These are phyloP conservation scores for Lampris incognitus DNA, from an alignment of 2,113 vertebrate species.

Conservation along the genomic window DNA sequence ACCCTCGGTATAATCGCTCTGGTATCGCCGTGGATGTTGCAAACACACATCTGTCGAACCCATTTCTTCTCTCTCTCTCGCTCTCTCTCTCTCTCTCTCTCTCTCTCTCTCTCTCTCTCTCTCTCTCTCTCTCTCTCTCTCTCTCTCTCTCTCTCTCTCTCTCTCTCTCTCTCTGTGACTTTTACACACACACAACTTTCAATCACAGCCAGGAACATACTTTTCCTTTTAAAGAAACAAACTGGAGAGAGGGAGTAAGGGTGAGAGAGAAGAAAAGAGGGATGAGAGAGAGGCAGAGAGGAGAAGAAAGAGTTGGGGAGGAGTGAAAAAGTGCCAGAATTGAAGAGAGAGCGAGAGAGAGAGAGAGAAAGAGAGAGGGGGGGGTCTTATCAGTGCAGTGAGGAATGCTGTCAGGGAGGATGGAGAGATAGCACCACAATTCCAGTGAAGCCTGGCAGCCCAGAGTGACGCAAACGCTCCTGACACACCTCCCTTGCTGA, in stretches of 20 bases:
- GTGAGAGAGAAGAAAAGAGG: not conserved
- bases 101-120: conserved; percentile 23
- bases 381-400: conserved; percentile 38
- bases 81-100: conserved; percentile 29
- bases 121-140: conserved; percentile 23
- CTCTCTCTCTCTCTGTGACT: conserved; percentile 20
- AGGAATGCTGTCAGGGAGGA: conserved; percentile 27
- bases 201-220: conserved; percentile 61
- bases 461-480: conserved; percentile 22
- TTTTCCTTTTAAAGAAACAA: conserved; percentile 78
- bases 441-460: conserved; percentile 12
- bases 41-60: conserved; percentile 63
- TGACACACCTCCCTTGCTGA: not conserved
- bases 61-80: conserved; percentile 36
- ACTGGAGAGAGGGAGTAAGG: not conserved
- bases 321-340: not conserved
- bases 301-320: not conserved
- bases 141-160: conserved; percentile 29
- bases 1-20: conserved; percentile 1
- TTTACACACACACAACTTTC: not conserved
- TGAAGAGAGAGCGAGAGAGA: not conserved
- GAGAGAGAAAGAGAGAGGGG: conserved; percentile 8
- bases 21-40: conserved; percentile 15
- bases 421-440: conserved; percentile 25
- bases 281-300: not conserved